These are phyloP conservation scores for Tinea trinotella DNA, from an alignment of 2,888 invertebrate genomes.

Conservation along the genomic window DNA sequence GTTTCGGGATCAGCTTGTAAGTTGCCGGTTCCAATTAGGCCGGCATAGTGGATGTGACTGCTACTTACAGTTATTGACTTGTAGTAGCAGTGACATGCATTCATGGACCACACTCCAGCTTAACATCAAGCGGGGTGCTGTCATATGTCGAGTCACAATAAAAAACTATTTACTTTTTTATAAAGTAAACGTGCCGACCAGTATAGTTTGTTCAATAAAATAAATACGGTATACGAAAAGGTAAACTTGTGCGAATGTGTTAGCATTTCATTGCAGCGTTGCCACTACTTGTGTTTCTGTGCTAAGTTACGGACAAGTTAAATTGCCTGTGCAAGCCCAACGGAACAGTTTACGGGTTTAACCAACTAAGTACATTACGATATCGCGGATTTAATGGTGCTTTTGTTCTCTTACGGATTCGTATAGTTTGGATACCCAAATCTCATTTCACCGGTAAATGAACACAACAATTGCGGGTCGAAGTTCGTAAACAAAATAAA, in stretches of 20 bases:
- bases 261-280: constrained; percentile 1
- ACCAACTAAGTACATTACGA: constrained; percentile 31
- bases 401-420: constrained; percentile 24
- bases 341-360: constrained; percentile 33
- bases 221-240: not conserved
- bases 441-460: constrained; percentile 15
- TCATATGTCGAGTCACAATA: too few species aligned
- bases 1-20: too few species aligned
- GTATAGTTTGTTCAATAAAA: not conserved
- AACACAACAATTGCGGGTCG: constrained; percentile 11
- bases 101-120: too few species aligned
- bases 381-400: constrained; percentile 35
- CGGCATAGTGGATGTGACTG: too few species aligned
- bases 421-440: not conserved
- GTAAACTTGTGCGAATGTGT: not conserved
- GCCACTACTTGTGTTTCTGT: not conserved
- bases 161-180: not conserved
- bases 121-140: too few species aligned
- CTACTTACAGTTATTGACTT: too few species aligned
- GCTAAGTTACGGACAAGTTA: constrained; percentile 29
- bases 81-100: too few species aligned
- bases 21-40: too few species aligned
- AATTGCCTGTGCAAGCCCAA: constrained; percentile 33
- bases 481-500: constrained; percentile 6
- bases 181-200: not conserved